Percentiles rank a stretch among this genome's conserved stretches.
phyloP scores from a whole-genome alignment of 1,140 invertebrate genomes.

The Papilio glaucus region DNA sequence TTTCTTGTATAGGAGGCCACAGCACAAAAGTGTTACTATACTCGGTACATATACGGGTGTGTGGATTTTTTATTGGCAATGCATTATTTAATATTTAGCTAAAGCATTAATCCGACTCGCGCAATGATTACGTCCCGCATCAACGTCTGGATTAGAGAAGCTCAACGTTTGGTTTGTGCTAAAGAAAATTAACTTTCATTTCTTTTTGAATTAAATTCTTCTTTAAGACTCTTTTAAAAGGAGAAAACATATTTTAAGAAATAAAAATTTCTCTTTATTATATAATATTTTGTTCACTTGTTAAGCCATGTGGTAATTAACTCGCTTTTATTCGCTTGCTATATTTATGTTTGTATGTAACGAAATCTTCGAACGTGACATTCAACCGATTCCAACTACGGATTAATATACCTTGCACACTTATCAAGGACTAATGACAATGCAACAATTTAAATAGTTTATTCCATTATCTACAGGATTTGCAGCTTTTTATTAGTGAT shows the following conservation, averaged over 20 bases:
- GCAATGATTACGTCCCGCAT: slow-evolving; percentile 33
- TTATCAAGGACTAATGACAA: too few species aligned
- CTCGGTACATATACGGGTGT: neutral
- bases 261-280: neutral
- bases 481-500: too few species aligned
- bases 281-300: too few species aligned
- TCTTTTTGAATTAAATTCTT: neutral
- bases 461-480: too few species aligned
- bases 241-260: neutral
- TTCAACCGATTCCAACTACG: too few species aligned
- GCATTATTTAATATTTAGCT: slow-evolving; percentile 34
- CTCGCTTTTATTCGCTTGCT: too few species aligned
- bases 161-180: neutral
- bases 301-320: too few species aligned
- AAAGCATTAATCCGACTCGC: slow-evolving; percentile 28
- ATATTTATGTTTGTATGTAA: too few species aligned
- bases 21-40: slow-evolving; percentile 23
- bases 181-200: neutral
- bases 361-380: too few species aligned
- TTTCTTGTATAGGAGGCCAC: slow-evolving; percentile 14
- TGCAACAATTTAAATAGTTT: too few species aligned
- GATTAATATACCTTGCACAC: too few species aligned
- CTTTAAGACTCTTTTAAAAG: neutral
- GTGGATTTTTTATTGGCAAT: slow-evolving; percentile 32
- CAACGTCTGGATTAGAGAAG: slow-evolving; percentile 28